These are phyloP conservation scores for Podarcis muralis DNA, from an alignment of 2,113 vertebrate species.

Conservation along the genomic window DNA sequence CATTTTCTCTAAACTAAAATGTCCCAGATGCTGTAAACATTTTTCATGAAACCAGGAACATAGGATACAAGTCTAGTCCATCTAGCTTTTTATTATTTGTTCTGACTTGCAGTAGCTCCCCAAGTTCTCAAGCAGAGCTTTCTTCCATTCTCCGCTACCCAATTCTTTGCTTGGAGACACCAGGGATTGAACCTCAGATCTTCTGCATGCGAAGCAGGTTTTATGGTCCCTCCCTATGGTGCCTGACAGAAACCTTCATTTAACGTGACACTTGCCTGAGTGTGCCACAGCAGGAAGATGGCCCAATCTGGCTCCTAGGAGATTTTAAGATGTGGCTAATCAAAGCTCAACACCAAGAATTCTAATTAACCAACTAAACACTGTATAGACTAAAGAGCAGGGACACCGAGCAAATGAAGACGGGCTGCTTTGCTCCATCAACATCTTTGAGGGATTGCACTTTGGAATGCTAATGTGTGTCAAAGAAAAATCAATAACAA, in stretches of 20 bases:
- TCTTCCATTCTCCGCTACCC: background rate
- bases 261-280: background rate
- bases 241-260: background rate
- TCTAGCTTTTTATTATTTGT: background rate
- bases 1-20: too few relatives aligned
- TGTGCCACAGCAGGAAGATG: background rate
- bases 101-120: background rate
- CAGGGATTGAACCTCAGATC: too few relatives aligned
- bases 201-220: background rate
- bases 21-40: too few relatives aligned
- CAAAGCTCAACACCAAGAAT: too few relatives aligned
- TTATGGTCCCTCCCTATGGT: background rate
- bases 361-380: background rate
- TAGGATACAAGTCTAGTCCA: background rate
- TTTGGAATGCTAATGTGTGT: background rate
- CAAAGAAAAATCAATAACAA: slow-evolving; percentile 17
- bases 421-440: background rate
- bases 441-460: background rate
- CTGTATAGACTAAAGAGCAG: background rate
- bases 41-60: too few relatives aligned
- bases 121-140: background rate
- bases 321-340: background rate
- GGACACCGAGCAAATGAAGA: background rate
- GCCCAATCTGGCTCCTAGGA: background rate
- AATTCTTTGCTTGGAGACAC: background rate